Base-by-base conservation (phyloP, 2,113 vertebrate species). In the Myrmecophaga tridactyla region DNA sequence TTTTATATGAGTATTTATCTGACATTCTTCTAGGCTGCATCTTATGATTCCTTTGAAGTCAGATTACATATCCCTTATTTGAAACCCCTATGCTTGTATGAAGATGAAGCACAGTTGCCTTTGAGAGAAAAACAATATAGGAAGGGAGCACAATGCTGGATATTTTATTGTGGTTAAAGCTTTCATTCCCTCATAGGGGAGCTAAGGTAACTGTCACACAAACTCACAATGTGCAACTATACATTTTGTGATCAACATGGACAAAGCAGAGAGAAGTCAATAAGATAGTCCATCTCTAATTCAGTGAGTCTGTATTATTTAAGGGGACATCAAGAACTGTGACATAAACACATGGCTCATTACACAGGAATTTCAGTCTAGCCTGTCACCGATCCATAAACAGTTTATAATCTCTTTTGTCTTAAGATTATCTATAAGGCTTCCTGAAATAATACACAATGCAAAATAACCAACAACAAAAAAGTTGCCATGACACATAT, bases 61-160 rank as follows among this genome's bases (percentile, higher is more conserved):
- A 82, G 56, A 84, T 92, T 97, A 93, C 41, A 13, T 81, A 90
- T 97, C 93, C 72, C 70, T 82, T 81, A 78, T 88, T 94, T 93
- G 76, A 93, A 94, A 92, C 3, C 4, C 18, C 18, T 89, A 1
- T 89, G 39, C 67, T 80, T 77, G 8, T 77, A 14, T 92, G 76
- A 67, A 96, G 51, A 87, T 93, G 34, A 95, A 91, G 75, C n/a
- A n/a, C 39, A 78, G 58, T 13, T 80, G 60, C 34, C 46, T 95
- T 84, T 93, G 31, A 92, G 48, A 78, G 25, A 11, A 18, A 56
- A 56, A 18, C 53, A 56, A 56, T 48, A 10, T 58, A 67, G 29
- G 11, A 23, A 65, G 5, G 36, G 31, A 93, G 83, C 7, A 53
- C 1, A 63, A 20, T 29, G 4, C 11, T 31, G 4, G 3, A 51